A percentile compares a stretch with the other conserved stretches of the same genome.
Evolutionary conservation across 1,140 invertebrate genomes (phyloP).

Genomic region (Leptonema lineaticorne): DNA sequence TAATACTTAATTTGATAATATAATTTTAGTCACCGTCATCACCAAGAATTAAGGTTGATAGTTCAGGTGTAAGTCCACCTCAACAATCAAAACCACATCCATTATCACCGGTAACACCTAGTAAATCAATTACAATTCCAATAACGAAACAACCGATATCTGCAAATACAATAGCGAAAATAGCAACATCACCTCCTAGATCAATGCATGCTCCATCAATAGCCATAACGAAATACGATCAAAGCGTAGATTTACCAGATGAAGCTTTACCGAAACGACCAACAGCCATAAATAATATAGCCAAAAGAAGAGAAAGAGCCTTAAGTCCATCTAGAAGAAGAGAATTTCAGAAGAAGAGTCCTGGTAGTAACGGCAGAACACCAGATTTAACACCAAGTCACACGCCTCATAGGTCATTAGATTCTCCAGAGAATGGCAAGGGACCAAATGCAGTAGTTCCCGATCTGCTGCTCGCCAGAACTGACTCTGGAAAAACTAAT

Average conservation of each 20-base stretch:
- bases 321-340: constrained; percentile 55
- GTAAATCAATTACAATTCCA: constrained; percentile 48
- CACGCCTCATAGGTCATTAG: constrained; percentile 39
- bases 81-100: constrained; percentile 29
- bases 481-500: constrained; percentile 72
- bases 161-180: constrained; percentile 45
- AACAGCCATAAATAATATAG: constrained; percentile 48
- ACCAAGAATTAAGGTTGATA: constrained; percentile 54
- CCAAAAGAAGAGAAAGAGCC: constrained; percentile 55
- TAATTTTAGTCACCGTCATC: constrained; percentile 51
- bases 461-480: constrained; percentile 55
- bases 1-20: background rate
- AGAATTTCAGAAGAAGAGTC: constrained; percentile 51
- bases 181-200: constrained; percentile 46
- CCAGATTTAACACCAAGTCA: constrained; percentile 42
- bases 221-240: constrained; percentile 55
- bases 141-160: constrained; percentile 55
- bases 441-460: constrained; percentile 43
- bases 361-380: constrained; percentile 42
- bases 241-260: constrained; percentile 49
- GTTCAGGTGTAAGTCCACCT: constrained; percentile 45
- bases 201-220: constrained; percentile 48
- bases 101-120: constrained; percentile 21
- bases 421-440: constrained; percentile 39
- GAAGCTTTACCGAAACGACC: constrained; percentile 54